These are phyloP conservation scores for Epinephelus awoara DNA, from an alignment of 2,797 vertebrate genomes.

Conservation along the genomic window DNA sequence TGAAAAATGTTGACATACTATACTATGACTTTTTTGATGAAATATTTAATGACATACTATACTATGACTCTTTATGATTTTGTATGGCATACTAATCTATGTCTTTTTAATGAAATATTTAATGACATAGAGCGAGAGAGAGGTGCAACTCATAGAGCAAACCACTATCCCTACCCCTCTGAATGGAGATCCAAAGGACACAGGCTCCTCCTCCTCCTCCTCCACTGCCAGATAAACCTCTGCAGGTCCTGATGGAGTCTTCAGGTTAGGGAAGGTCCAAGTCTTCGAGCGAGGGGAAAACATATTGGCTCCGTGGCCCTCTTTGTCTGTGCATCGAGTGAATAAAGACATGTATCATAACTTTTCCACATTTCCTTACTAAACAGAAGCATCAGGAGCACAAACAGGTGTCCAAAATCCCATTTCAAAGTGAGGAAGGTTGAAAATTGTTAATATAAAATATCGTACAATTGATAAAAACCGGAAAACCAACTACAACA, in stretches of 20 bases:
- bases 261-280: slow-evolving; percentile 96
- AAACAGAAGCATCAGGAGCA: no score
- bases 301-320: slow-evolving; percentile 81
- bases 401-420: no score
- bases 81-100: no score
- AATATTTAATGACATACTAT: background rate
- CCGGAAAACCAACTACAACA: no score
- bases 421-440: no score
- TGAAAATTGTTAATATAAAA: no score
- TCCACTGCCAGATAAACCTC: slow-evolving; percentile 92
- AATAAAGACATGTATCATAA: background rate
- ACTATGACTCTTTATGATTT: background rate
- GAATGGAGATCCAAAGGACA: slow-evolving; percentile 83
- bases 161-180: slow-evolving; percentile 77
- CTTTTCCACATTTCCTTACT: no score
- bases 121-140: background rate
- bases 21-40: no score
- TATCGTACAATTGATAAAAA: no score
- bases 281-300: slow-evolving; percentile 89
- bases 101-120: no score
- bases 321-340: slow-evolving; percentile 67
- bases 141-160: background rate
- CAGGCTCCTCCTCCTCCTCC: slow-evolving; percentile 87
- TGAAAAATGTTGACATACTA: no score
- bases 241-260: slow-evolving; percentile 85